A percentile compares a stretch with the other conserved stretches of the same genome.
Conservation (phyloP, 2,888 invertebrate genomes). For the Euzetes globulus region DNA sequence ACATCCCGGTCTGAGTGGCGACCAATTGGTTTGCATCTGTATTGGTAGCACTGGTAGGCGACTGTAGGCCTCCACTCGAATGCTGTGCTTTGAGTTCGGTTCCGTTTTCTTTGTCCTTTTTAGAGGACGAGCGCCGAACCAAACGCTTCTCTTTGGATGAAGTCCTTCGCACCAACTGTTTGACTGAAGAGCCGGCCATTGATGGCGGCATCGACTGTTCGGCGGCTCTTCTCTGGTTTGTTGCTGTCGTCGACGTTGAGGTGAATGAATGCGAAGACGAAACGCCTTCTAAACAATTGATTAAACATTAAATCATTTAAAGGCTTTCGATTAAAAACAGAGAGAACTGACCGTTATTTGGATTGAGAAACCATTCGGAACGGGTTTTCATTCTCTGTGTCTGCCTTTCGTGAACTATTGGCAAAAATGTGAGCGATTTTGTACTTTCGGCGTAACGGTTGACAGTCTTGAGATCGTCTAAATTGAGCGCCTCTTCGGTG, state of each 20-base stretch:
- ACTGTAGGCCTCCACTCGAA: background rate
- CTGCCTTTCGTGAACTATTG: constrained; percentile 91
- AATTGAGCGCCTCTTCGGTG: constrained; percentile 45
- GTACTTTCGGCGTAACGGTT: constrained; percentile 87
- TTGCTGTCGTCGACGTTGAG: constrained; percentile 3
- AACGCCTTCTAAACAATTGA: constrained; percentile 1
- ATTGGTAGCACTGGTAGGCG: background rate
- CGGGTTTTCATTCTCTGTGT: constrained; percentile 92
- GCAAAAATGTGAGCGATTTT: constrained; percentile 79
- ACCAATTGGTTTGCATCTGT: constrained; percentile 25
- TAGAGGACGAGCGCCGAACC: constrained; percentile 51
- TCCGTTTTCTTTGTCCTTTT: constrained; percentile 54
- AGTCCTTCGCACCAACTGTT: constrained; percentile 47
- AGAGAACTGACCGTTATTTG: constrained; percentile 45
- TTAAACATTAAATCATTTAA: background rate
- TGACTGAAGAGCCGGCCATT: constrained; percentile 21
- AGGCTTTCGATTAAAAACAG: constrained; percentile 44
- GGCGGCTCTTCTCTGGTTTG: background rate
- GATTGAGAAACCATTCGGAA: constrained; percentile 84
- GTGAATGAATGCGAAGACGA: constrained; percentile 26
- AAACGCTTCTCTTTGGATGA: constrained; percentile 51
- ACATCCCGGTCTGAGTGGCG: constrained; percentile 33
- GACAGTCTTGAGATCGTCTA: constrained; percentile 54
- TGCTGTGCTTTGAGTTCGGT: constrained; percentile 32
- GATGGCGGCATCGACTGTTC: constrained; percentile 3